Evolutionary conservation across 1,140 invertebrate genomes (phyloP).

Genomic region (Meloidogyne hapla): DNA sequence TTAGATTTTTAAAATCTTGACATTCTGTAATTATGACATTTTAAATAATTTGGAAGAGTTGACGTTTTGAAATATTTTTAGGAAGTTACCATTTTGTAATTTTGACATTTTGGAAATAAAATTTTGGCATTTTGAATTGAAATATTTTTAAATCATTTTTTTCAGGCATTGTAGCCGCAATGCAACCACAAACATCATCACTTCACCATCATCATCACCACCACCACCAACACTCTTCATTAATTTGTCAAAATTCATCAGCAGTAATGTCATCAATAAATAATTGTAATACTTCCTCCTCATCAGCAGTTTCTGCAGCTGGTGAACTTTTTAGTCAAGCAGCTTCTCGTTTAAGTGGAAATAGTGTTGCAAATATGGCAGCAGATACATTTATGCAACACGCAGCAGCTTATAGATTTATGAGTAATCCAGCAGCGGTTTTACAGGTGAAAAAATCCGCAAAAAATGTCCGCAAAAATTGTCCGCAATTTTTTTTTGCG

Average conservation of each 20-base stretch:
- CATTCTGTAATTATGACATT: not conserved
- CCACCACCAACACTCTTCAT: conserved; percentile 28
- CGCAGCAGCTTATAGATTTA: conserved; percentile 19
- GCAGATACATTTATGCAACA: conserved; percentile 29
- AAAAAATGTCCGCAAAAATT: not conserved
- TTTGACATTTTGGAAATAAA: not conserved
- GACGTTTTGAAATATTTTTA: no score
- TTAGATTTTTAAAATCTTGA: not conserved
- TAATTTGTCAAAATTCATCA: conserved; percentile 13
- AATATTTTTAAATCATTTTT: not conserved
- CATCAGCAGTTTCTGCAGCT: conserved; percentile 12
- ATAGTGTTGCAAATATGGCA: not conserved
- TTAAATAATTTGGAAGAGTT: not conserved
- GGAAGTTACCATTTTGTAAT: not conserved
- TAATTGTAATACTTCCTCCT: not conserved
- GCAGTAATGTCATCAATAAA: not conserved
- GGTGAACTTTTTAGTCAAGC: conserved; percentile 24
- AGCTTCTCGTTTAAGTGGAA: conserved; percentile 12
- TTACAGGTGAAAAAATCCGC: not conserved
- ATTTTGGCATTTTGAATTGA: no score
- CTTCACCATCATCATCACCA: conserved; percentile 22
- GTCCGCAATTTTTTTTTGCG: no score
- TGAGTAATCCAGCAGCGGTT: conserved; percentile 26
- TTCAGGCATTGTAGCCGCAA: conserved; percentile 55
- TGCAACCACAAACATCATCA: conserved; percentile 54